Conservation (phyloP, 2,113 vertebrate genomes). For the Nettapus auritus region DNA sequence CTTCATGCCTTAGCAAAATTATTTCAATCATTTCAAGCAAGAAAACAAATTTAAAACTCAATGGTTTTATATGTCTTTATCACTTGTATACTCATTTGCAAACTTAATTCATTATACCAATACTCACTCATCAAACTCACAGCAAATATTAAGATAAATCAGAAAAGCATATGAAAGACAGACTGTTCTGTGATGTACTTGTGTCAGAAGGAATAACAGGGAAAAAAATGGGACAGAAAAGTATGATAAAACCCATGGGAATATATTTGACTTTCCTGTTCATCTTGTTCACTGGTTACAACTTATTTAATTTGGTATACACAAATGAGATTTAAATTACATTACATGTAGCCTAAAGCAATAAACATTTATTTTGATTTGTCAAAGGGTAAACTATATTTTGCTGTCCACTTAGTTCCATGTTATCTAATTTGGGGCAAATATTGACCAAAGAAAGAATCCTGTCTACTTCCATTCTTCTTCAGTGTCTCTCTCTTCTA, state of each 20-base stretch:
- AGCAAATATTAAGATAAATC: not conserved
- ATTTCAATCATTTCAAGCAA: not conserved
- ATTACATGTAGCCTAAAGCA: constrained; percentile 47
- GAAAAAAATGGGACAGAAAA: constrained; percentile 6
- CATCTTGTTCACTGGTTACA: constrained; percentile 26
- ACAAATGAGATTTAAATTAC: constrained; percentile 51
- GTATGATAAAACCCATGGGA: not conserved
- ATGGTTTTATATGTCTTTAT: not conserved
- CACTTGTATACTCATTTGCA: not conserved
- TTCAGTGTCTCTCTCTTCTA: not conserved
- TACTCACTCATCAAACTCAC: not conserved
- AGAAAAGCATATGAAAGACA: not conserved
- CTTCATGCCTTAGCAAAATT: no score
- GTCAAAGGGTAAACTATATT: constrained; percentile 9
- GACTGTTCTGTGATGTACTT: not conserved
- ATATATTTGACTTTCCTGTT: not conserved
- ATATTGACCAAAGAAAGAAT: constrained; percentile 28
- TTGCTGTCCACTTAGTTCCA: constrained; percentile 3
- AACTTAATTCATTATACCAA: not conserved
- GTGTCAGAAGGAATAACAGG: not conserved
- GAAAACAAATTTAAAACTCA: not conserved
- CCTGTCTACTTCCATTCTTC: not conserved
- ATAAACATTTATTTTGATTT: constrained; percentile 59
- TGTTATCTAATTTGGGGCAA: constrained; percentile 22
- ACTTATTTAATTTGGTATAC: constrained; percentile 59